Conservation (phyloP, 2,888 invertebrate genomes). For the Ectemnius cavifrons region DNA sequence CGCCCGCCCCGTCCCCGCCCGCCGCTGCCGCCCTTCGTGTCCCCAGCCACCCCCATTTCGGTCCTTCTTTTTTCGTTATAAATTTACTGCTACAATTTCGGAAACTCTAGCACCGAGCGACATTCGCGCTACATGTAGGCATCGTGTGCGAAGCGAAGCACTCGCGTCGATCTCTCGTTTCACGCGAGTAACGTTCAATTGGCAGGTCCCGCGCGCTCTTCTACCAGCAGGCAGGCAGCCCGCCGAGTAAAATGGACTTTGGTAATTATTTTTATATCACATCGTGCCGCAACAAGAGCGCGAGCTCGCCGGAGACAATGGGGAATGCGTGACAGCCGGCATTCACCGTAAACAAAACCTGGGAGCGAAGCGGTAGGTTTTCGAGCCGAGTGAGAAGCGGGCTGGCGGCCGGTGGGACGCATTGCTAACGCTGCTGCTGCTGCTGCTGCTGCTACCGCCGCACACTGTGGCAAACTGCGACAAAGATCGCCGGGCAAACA, state of each 20-base stretch:
- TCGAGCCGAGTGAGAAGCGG: no score
- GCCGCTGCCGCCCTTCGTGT: conserved; percentile 13
- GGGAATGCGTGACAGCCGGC: background rate
- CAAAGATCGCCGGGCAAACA: no score
- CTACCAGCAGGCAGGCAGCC: no score
- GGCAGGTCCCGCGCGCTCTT: background rate
- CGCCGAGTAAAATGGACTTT: background rate
- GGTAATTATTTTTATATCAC: conserved; percentile 7
- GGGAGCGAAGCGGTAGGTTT: background rate
- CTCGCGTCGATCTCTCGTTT: background rate
- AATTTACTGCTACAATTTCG: background rate
- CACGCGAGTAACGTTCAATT: conserved; percentile 2
- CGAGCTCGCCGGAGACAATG: background rate
- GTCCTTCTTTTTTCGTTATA: background rate
- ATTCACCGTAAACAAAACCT: conserved; percentile 3
- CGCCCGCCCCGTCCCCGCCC: conserved; percentile 18
- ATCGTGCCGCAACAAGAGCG: background rate
- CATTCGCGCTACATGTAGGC: no score
- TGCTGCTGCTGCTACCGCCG: no score
- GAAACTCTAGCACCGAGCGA: no score
- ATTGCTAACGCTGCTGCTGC: no score
- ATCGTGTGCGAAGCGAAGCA: background rate
- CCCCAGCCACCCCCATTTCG: background rate
- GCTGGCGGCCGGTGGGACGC: no score
- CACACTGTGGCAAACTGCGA: no score